A percentile compares a stretch with the other conserved stretches of the same genome.
Conservation (phyloP, 1,140 invertebrate genomes). For the Scylla paramamosain region DNA sequence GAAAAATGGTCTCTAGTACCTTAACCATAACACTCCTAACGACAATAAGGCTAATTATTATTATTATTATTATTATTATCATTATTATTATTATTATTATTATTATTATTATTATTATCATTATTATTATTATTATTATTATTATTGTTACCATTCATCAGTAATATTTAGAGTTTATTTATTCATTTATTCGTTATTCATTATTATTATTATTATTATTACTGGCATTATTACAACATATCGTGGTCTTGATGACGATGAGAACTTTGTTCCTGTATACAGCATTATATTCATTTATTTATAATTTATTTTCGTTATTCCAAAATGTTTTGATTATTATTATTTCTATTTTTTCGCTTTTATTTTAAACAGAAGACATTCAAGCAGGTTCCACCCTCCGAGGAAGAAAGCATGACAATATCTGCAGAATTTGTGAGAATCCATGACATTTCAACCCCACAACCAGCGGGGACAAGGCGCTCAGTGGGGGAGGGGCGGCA, state of each 20-base stretch:
- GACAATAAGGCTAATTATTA: conserved; percentile 49
- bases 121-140: not conserved
- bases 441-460: conserved; percentile 27
- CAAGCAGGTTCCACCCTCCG: conserved; percentile 49
- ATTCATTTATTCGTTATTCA: not conserved
- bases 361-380: conserved; percentile 31
- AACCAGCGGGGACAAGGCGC: conserved; percentile 30
- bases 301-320: too few relatives aligned
- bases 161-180: not conserved
- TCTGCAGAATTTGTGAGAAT: conserved; percentile 42
- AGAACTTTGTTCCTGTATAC: too few relatives aligned
- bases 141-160: not conserved
- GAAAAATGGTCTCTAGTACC: not conserved
- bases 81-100: not conserved
- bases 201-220: not conserved
- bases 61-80: conserved; percentile 12
- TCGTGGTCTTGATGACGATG: not conserved
- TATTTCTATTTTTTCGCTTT: not conserved
- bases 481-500: conserved; percentile 37
- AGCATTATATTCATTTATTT: too few relatives aligned
- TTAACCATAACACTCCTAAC: conserved; percentile 5
- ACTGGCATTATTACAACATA: not conserved
- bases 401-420: conserved; percentile 41
- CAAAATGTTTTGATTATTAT: too few relatives aligned
- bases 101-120: conserved; percentile 33